Evolutionary conservation across 2,888 invertebrate genomes (phyloP).

Genomic region (Hololepta plana): DNA sequence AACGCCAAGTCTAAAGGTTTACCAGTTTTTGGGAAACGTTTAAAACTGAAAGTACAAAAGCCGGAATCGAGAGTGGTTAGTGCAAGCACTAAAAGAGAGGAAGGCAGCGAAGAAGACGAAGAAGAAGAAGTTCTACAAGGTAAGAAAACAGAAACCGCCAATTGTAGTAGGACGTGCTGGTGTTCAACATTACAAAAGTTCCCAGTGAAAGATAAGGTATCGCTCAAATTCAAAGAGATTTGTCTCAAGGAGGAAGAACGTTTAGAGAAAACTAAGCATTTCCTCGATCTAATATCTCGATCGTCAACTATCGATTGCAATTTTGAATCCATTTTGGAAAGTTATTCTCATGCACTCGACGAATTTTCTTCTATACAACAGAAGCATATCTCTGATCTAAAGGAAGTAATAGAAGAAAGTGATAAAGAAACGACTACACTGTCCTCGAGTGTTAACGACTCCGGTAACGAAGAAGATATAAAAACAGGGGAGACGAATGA

Average conservation of each 20-base stretch:
- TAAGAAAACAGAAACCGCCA: conserved; percentile 2
- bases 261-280: too few species aligned
- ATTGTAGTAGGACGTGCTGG: conserved; percentile 2
- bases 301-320: too few species aligned
- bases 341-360: too few species aligned
- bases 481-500: conserved; percentile 16
- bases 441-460: neutral
- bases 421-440: neutral
- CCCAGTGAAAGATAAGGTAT: too few species aligned
- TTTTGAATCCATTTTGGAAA: too few species aligned
- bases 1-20: conserved; percentile 22
- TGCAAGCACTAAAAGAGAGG: conserved; percentile 5
- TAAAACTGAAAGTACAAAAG: conserved; percentile 32
- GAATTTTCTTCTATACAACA: too few species aligned
- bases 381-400: too few species aligned
- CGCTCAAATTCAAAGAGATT: too few species aligned
- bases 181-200: too few species aligned
- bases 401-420: too few species aligned
- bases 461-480: conserved; percentile 14
- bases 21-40: conserved; percentile 36
- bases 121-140: conserved; percentile 5
- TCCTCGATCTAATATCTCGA: too few species aligned
- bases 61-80: conserved; percentile 16
- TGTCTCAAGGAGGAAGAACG: too few species aligned
- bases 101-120: conserved; percentile 5